Base-by-base conservation (phyloP, 1,140 invertebrate genomes). In the Coelopa frigida region DNA sequence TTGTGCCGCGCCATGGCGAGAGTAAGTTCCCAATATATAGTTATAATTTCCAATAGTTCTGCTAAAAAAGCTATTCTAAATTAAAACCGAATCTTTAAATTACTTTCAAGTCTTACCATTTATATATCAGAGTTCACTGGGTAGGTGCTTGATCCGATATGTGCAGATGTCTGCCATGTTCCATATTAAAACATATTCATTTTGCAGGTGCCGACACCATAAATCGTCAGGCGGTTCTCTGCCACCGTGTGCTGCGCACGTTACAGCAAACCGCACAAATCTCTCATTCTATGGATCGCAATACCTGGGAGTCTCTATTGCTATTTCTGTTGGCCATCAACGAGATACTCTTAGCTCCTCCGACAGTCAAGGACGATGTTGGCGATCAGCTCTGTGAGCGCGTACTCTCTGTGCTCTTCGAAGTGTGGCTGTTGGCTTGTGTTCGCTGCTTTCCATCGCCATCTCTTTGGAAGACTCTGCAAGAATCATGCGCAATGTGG, bases 401-500 rank as follows among this genome's bases (percentile, higher is more conserved):
- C 37, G 89, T 97, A 26, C 73, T 98, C 6, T 89, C 87, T 48
- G 93, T 95, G 21, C 76, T 98, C 14, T 89, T 97, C 69, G 91
- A 97, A 73, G 84, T 97, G 2, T 98, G 94, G 94, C 73, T 98
- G 18, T 71, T 94, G 17, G 90, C 93, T 1, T 98, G 94, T 68
- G 82, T 80, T 39, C 82, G 85, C 43, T 94, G 85, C 68, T 78
- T 78, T 73, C 94, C 93, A 11, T 87, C 91, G 5, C 93, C 94
- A 10, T 88, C 91, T 6, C 73, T 96, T 52, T 98, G 94, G 94
- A 92, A 94, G 71, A 97, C 94, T 3, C 75, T 98, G 46, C 78
- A 90, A 56, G 90, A 95, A 71, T 87, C 92, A 53, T 94, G 91
- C 67, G 76, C 87, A 51, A 85, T 85, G 57, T 97, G 93, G 93